phyloP scores from a whole-genome alignment of 2,888 invertebrate species.

The Flabesymbios commensalis region DNA sequence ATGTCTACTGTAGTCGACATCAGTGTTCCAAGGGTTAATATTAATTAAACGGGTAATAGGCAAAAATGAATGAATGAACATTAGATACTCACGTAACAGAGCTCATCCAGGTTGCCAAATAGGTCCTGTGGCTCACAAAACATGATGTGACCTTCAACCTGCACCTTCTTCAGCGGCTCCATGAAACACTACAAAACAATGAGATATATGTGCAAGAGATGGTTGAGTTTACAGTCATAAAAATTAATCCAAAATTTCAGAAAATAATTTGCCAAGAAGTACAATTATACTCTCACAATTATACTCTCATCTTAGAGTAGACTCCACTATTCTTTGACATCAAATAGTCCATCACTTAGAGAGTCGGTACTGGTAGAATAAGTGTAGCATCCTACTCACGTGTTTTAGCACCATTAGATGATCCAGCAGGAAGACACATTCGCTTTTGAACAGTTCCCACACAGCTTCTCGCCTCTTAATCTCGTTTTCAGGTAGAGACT shows the following conservation, averaged over 20 bases:
- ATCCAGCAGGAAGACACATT: constrained; percentile 68
- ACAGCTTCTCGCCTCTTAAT: constrained; percentile 65
- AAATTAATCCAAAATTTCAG: no score
- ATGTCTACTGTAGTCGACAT: no score
- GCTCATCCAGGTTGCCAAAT: constrained; percentile 69
- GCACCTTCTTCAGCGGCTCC: constrained; percentile 70
- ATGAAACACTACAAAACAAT: constrained; percentile 66
- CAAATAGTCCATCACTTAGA: no score
- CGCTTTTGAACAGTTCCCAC: constrained; percentile 70
- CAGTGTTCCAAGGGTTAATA: no score
- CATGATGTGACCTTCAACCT: constrained; percentile 70
- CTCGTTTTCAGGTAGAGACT: constrained; percentile 43
- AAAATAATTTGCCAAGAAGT: no score
- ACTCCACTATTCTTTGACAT: no score
- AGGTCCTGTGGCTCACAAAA: constrained; percentile 69
- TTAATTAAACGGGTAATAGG: no score
- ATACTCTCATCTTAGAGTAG: no score
- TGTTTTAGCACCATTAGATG: constrained; percentile 70
- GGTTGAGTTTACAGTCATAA: not conserved
- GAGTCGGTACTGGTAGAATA: no score
- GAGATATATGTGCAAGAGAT: not conserved
- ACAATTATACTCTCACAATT: no score
- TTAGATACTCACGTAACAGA: constrained; percentile 66
- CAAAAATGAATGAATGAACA: no score
- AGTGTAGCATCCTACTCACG: constrained; percentile 58